Base-by-base conservation (phyloP, 2,888 invertebrate genomes). In the Phaonia tiefii region DNA sequence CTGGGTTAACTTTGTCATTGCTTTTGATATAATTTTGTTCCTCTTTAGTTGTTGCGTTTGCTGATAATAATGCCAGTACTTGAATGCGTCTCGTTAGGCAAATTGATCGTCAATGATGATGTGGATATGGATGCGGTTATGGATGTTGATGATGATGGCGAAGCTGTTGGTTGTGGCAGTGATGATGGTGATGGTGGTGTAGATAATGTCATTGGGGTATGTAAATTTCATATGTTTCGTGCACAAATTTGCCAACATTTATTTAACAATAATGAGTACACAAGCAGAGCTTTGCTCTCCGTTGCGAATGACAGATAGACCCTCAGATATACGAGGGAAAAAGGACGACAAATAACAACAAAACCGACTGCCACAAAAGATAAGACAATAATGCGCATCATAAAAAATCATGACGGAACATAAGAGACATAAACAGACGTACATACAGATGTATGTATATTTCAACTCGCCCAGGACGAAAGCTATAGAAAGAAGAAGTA, bases 331-430 rank as follows among this genome's bases (percentile, higher is more conserved):
- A 17, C 37, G 17, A 31, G 13, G 22, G 22, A 39, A 42, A 15
- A 15, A 58, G n/a, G n/a, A 42, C n/a, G 58, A 22, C 11, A 56
- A 70, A 20, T 22, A 22, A 60, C 1, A 58, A 70, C 42, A 70
- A 42, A 49, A 25, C 20, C 20, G 72, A 49, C 72, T 63, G 72
- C 72, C 72, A 72, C 72, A 26, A 60, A 60, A 60, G 72, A 72
- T 72, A 72, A 72, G 72, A 72, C 60, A 72, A 60, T 72, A 72
- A 72, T 72, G 72, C 72, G 72, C 60, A 49, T 72, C 60, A 63
- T 60, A 72, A 60, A 63, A 72, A 72, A 49, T 72, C 39, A 72
- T 58, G 72, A 22, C 72, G 60, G 46, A 72, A 37, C 15, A 63
- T 63, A 60, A 60, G 39, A 39, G 31, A 31, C 58, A 31, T 15